Evolutionary conservation across 2,113 vertebrate genomes (phyloP), one percentile per base, ranked within the genome.

Genomic region (Hyla sarda): DNA sequence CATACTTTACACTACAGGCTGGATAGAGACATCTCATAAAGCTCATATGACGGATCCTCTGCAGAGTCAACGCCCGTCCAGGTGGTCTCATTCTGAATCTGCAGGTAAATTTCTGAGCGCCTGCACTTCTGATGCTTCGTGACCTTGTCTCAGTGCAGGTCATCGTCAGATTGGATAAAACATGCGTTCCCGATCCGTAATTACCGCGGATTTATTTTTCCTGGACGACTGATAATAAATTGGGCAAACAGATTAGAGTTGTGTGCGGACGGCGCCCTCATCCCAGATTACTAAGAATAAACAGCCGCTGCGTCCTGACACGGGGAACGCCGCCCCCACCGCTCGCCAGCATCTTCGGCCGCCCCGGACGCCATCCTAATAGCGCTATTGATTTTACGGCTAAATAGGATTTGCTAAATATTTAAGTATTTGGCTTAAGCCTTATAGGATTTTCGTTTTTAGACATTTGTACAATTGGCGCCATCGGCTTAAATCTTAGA

Each of bases 361-460:
- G 34, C 37, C 76, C 47, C 34, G 23, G 23, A 69, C 67, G 0
- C 0, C 37, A 28, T 25, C 19, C 45, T 75, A 19, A 41, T 79
- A 41, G 34, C 76, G n/a, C 30, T 60, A 37, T 60, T 60, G 77
- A 62, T 76, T 76, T 50, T 52, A 50, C 23, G 16, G 25, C 77
- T 80, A 80, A 79, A 80, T 80, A 60, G 77, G 77, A 62, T 62
- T 80, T 80, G 54, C n/a, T 80, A 41, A 80, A 80, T 62, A 62
- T 58, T 37, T 37, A 37, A 58, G 34, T 79, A 58, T 80, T 80
- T 80, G 76, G 50, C 28, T 54, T 21, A 21, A n/a, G 48, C 47
- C 48, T 28, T 79, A 23, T 37, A n/a, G 52, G 76, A 79, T 1
- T 80, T 37, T 62, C 45, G 23, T 21, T 45, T n/a, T 80, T 11